These are phyloP conservation scores for Ips typographus DNA, from an alignment of 1,140 invertebrate genomes.

Conservation along the genomic window DNA sequence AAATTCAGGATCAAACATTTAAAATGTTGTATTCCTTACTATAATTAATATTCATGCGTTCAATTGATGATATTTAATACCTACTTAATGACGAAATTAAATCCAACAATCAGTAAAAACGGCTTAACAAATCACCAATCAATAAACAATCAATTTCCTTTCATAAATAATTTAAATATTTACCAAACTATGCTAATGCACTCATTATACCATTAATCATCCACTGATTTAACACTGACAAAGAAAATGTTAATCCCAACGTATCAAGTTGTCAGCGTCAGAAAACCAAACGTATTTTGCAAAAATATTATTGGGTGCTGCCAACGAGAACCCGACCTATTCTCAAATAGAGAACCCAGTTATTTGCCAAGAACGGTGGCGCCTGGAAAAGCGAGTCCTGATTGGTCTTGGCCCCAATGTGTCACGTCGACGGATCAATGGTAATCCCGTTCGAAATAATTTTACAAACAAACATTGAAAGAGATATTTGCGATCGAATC, in stretches of 20 bases:
- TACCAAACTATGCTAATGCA: constrained; percentile 1
- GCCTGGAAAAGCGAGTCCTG: constrained; percentile 5
- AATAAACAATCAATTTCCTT: constrained; percentile 6
- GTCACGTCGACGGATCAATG: constrained; percentile 10
- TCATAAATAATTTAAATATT: constrained; percentile 15
- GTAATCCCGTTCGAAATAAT: constrained; percentile 26
- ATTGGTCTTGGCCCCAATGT: constrained; percentile 20
- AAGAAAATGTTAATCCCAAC: constrained; percentile 5
- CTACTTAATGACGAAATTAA: no score
- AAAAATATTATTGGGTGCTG: constrained; percentile 20
- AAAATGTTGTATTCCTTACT: no score
- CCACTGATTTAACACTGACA: neutral
- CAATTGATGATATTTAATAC: no score
- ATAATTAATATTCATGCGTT: no score
- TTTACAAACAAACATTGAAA: constrained; percentile 18
- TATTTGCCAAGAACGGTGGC: constrained; percentile 25
- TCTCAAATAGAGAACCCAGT: neutral
- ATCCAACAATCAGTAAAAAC: no score
- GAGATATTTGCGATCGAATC: constrained; percentile 23
- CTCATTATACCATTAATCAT: neutral
- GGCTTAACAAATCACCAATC: constrained; percentile 4
- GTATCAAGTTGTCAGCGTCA: neutral
- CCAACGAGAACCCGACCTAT: constrained; percentile 15
- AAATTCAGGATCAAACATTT: no score
- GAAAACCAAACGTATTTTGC: constrained; percentile 1